Base-by-base conservation (phyloP, 2,888 invertebrate species). In the Aelia acuminata region DNA sequence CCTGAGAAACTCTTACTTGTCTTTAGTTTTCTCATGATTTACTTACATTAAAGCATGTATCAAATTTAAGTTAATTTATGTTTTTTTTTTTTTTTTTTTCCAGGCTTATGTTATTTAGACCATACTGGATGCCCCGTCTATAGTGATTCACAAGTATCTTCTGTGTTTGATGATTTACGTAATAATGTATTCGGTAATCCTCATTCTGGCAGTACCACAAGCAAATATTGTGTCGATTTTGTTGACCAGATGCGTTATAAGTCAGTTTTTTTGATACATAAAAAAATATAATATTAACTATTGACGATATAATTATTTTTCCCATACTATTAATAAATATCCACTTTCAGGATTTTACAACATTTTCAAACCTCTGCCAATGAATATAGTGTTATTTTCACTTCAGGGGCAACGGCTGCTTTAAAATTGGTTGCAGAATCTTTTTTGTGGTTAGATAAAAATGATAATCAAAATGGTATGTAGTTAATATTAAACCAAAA, bases 361-460 rank as follows among this genome's bases (percentile, higher is more conserved):
- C 96, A 96, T 92, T 98, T 99, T 91, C 95, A 97, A 90, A 96
- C 98, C 11, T 94, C 94, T 90, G 92, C 94, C 0, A 94, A 96
- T 15, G 95, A 96, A 85, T 99, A 99, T 92, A 94, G 95, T 89
- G 94, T 99, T 1, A 94, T 99, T 90, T 99, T 99, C 92, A 99
- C 98, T n/a, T 95, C 96, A 0, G 98, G 98, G 63, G 96, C 98
- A n/a, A 98, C 99, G 39, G 95, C 95, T 35, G 95, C 97, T 0
- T 92, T 99, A 87, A 98, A 97, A 93, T 92, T 96, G 84, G 93
- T 98, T 1, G 96, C 96, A 0, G 98, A 99, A 92, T 93, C 94
- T 88, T 98, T 99, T 92, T 91, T 94, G 89, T 97, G 89, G 89
- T 49, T 22, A 10, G 84, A 88, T 43, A 85, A 87, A 84, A 18